These are phyloP conservation scores for Sphaerophoria taeniata DNA, from an alignment of 2,888 invertebrate genomes.

Conservation along the genomic window DNA sequence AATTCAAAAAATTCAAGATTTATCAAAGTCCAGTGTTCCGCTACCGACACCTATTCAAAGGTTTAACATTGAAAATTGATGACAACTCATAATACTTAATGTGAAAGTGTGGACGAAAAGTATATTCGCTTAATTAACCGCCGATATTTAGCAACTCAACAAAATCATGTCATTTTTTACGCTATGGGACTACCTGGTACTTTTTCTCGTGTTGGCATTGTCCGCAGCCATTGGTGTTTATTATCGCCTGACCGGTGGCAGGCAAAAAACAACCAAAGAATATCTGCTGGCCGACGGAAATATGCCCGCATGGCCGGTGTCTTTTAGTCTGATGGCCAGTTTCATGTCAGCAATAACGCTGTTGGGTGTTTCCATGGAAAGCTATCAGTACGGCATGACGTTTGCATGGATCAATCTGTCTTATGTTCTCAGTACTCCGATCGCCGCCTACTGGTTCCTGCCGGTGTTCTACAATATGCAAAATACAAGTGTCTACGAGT, in stretches of 20 bases:
- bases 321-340: slow-evolving; percentile 95
- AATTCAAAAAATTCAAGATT: too few species aligned
- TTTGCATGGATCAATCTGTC: slow-evolving; percentile 91
- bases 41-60: too few species aligned
- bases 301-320: slow-evolving; percentile 91
- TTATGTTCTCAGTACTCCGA: slow-evolving; percentile 90
- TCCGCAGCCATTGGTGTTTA: slow-evolving; percentile 92
- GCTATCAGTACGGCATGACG: slow-evolving; percentile 91
- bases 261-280: slow-evolving; percentile 94
- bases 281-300: slow-evolving; percentile 92
- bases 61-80: too few species aligned
- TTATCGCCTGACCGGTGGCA: slow-evolving; percentile 93
- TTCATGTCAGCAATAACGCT: slow-evolving; percentile 96
- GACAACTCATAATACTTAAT: too few species aligned
- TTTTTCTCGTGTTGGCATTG: slow-evolving; percentile 87
- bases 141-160: background rate
- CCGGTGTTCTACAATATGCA: slow-evolving; percentile 94
- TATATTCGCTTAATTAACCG: too few species aligned
- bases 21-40: too few species aligned
- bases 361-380: slow-evolving; percentile 94
- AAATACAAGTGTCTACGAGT: slow-evolving; percentile 95
- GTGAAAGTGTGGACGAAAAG: too few species aligned
- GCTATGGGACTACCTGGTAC: slow-evolving; percentile 90
- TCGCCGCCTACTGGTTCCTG: slow-evolving; percentile 90
- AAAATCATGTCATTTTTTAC: slow-evolving; percentile 83